Base-by-base conservation (phyloP, 2,113 vertebrate species). In the Coptodon bakossiorum region DNA sequence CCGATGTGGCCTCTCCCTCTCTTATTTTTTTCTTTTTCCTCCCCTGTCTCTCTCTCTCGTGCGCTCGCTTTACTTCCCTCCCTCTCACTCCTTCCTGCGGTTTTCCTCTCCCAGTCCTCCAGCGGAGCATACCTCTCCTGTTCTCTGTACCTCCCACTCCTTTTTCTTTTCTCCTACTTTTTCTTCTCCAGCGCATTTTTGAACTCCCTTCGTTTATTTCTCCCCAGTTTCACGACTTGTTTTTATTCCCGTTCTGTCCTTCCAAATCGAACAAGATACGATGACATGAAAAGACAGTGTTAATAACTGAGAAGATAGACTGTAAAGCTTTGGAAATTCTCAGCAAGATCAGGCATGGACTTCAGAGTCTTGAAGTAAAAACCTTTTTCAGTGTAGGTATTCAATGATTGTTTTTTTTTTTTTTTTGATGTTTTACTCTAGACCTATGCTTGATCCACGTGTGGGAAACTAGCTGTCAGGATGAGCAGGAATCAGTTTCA, bases 51-150 rank as follows among this genome's bases (percentile, higher is more conserved):
- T 82, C 61, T 57, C 82, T 53, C 82, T 57, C 16, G 66, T 29
- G 83, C 45, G 36, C 68, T 61, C 63, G 17, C 45, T 50, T 52
- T 52, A 40, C 59, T 84, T 86, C 90, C 56, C 88, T 88, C 89
- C 38, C 88, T 92, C 92, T 86, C 73, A 52, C 91, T 90, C 89
- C 86, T 91, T 93, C 90, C 91, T 93, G 93, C 84, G 91, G 93
- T 93, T 92, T 93, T 93, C 91, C 90, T 94, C 89, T 90, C 88
- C 91, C 90, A 91, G 88, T 94, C 81, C 94, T 94, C 93, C 93
- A 94, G 91, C 90, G 83, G 86, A 94, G 91, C 93, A 94, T 90
- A 93, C 93, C 91, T 94, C 92, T 93, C 93, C 92, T 54, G 43
- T 90, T 88, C 86, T 83, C 81, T 71, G 73, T 14, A 29, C 84